Conservation (phyloP, 2,888 invertebrate genomes). For the Epistrophella euchroma region DNA sequence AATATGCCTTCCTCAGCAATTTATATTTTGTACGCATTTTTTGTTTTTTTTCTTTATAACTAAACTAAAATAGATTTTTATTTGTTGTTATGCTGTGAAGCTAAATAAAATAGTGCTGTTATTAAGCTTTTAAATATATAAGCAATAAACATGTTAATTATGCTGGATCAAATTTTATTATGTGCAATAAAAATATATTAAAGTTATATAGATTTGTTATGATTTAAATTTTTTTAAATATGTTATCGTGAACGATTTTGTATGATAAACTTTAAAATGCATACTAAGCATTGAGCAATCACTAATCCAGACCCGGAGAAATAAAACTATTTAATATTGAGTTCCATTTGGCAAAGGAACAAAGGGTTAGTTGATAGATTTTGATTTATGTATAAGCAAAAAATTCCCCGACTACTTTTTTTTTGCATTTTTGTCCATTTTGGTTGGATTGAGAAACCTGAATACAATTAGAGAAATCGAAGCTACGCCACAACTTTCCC, state of each 20-base stretch:
- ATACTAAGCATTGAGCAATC: too few relatives aligned
- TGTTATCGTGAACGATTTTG: background rate
- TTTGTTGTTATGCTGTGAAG: conserved; percentile 43
- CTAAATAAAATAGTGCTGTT: conserved; percentile 39
- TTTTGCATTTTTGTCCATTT: too few relatives aligned
- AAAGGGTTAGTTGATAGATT: too few relatives aligned
- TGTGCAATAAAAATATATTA: conserved; percentile 70
- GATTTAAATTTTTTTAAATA: background rate
- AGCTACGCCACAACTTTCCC: too few relatives aligned
- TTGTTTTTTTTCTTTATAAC: conserved; percentile 47
- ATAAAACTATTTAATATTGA: too few relatives aligned
- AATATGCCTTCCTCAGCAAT: background rate
- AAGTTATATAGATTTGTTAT: conserved; percentile 25
- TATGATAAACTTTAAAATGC: too few relatives aligned
- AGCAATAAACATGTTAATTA: conserved; percentile 36
- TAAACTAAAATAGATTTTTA: conserved; percentile 43
- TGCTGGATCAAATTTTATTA: conserved; percentile 52
- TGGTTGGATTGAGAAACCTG: too few relatives aligned
- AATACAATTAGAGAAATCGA: too few relatives aligned
- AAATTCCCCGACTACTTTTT: too few relatives aligned
- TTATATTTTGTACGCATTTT: conserved; percentile 55
- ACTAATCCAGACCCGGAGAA: too few relatives aligned
- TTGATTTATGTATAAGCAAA: too few relatives aligned
- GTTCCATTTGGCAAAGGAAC: too few relatives aligned
- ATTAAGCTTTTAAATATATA: conserved; percentile 29